phyloP scores from a whole-genome alignment of 2,797 vertebrate genomes.

The Galagoides demidoff region DNA sequence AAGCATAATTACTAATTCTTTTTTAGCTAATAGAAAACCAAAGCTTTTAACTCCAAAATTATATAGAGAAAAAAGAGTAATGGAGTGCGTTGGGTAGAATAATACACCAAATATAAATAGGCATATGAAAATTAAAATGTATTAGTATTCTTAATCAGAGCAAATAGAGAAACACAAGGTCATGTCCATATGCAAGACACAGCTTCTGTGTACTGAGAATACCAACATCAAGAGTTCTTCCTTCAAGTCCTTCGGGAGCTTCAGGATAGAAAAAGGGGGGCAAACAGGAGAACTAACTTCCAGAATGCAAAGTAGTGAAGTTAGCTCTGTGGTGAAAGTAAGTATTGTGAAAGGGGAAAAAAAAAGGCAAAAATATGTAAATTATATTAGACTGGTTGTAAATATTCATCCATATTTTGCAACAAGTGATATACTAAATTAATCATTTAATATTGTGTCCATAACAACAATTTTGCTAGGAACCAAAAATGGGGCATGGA shows the following conservation, averaged over 20 bases:
- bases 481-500: not conserved
- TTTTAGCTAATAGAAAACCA: not conserved
- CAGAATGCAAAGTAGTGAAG: not conserved
- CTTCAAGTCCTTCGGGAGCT: not conserved
- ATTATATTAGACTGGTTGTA: not conserved
- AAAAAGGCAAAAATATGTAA: not conserved
- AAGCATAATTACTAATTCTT: not conserved
- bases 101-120: not conserved
- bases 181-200: not conserved
- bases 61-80: not conserved
- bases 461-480: not conserved
- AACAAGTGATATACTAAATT: not conserved
- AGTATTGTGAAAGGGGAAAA: not conserved
- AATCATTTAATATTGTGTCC: not conserved
- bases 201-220: not conserved
- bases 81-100: not conserved
- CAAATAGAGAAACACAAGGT: not conserved
- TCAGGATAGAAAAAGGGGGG: not conserved
- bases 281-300: not conserved
- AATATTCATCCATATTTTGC: not conserved
- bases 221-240: not conserved
- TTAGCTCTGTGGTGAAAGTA: not conserved
- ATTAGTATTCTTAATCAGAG: not conserved
- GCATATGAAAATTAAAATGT: not conserved
- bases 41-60: not conserved